A percentile compares a stretch with the other conserved stretches of the same genome.
Conservation (phyloP, 2,797 vertebrate species). For the Emydoidea blandingii region DNA sequence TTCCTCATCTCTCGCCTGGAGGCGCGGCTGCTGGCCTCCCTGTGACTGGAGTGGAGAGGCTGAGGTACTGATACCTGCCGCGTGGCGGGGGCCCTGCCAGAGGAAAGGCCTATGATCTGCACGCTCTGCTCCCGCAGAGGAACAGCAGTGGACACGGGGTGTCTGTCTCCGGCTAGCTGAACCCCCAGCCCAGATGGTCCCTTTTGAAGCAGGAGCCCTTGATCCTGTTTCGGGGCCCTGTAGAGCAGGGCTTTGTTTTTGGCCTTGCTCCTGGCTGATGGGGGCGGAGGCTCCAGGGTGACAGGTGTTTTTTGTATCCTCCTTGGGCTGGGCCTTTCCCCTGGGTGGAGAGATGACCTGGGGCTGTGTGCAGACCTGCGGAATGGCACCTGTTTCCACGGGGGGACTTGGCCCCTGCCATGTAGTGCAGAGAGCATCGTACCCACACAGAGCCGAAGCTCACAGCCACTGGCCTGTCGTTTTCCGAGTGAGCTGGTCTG, state of each 20-base stretch:
- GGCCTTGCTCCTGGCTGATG: neutral
- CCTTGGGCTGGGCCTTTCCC: neutral
- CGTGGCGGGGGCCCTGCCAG: too few relatives aligned
- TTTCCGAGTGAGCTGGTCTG: neutral
- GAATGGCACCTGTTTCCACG: neutral
- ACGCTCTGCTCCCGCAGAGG: too few relatives aligned
- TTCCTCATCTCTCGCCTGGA: too few relatives aligned
- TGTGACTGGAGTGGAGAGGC: too few relatives aligned
- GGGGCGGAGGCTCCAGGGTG: neutral
- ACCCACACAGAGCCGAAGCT: too few relatives aligned
- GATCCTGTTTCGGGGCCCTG: rapidly evolving
- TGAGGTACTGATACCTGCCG: too few relatives aligned
- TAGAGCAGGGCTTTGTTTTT: neutral
- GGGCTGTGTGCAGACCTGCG: neutral
- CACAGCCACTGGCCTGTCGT: too few relatives aligned
- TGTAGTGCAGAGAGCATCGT: neutral
- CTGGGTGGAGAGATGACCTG: neutral
- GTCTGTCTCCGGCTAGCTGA: neutral
- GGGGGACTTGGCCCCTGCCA: neutral
- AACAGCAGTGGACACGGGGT: neutral
- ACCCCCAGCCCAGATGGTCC: neutral
- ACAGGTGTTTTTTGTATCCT: rapidly evolving
- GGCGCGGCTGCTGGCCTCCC: too few relatives aligned
- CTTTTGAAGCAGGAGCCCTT: neutral
- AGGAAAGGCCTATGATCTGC: too few relatives aligned